A percentile compares a stretch with the other conserved stretches of the same genome.
These are phyloP conservation scores for Hafferia zeledoni DNA, from an alignment of 2,797 vertebrate genomes.

Conservation along the genomic window DNA sequence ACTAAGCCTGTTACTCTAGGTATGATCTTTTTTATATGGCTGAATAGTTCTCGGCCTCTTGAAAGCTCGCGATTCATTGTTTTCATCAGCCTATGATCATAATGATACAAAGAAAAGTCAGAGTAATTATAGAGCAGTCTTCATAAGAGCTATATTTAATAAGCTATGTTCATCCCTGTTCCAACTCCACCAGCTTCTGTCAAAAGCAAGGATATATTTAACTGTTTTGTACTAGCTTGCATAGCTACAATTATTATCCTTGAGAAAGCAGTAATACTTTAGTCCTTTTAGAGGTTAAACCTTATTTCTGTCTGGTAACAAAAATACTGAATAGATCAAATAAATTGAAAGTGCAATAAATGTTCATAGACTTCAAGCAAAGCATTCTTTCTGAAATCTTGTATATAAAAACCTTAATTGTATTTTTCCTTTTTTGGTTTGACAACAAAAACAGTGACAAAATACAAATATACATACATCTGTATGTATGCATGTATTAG, in stretches of 20 bases:
- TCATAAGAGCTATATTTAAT: slow-evolving; percentile 64
- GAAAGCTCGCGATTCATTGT: slow-evolving; percentile 40
- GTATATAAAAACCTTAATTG: neutral
- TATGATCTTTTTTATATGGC: slow-evolving; percentile 4
- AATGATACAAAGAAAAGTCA: slow-evolving; percentile 64
- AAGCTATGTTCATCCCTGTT: slow-evolving; percentile 54
- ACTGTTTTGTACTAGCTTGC: slow-evolving; percentile 24
- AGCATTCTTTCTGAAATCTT: neutral
- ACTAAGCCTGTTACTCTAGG: neutral
- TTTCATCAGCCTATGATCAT: slow-evolving; percentile 52
- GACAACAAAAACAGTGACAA: neutral
- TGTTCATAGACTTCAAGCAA: neutral
- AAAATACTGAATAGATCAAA: neutral
- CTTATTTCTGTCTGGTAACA: neutral
- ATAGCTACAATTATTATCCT: slow-evolving; percentile 32
- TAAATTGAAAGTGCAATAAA: neutral
- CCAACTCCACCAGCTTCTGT: slow-evolving; percentile 49
- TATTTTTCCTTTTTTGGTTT: neutral
- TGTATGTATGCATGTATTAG: neutral
- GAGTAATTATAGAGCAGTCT: slow-evolving; percentile 61
- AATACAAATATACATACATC: neutral
- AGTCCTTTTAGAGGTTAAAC: slow-evolving; percentile 15
- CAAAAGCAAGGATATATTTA: slow-evolving; percentile 65
- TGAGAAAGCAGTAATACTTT: neutral
- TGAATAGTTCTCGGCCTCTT: slow-evolving; percentile 25